These are phyloP conservation scores for Dasypogon diadema DNA, from an alignment of 2,888 invertebrate genomes.

Conservation along the genomic window DNA sequence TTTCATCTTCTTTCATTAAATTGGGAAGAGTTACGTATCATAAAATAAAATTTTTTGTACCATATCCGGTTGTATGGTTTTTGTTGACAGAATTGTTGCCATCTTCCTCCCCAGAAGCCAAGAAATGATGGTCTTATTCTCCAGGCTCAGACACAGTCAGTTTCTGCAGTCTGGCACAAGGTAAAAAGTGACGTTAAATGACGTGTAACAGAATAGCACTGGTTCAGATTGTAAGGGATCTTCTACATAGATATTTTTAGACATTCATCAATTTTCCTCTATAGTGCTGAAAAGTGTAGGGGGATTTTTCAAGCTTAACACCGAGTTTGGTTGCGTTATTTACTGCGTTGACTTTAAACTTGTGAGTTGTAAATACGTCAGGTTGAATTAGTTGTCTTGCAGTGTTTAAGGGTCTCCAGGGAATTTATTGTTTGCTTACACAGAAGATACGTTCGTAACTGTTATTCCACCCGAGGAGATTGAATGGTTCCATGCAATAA, in stretches of 20 bases:
- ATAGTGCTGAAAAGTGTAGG: background rate
- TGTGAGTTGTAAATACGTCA: background rate
- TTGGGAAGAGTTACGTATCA: constrained; percentile 11
- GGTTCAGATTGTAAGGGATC: background rate
- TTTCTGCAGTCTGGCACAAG: background rate
- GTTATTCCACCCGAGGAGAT: too few species aligned
- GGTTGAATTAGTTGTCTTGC: background rate
- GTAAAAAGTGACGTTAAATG: constrained; percentile 5
- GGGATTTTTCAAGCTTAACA: background rate
- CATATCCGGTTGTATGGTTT: constrained; percentile 35
- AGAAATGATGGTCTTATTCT: background rate
- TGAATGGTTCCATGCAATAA: too few species aligned
- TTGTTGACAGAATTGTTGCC: background rate
- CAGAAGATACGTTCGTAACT: too few species aligned
- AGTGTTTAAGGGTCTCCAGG: background rate
- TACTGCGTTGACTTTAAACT: background rate
- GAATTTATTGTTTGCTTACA: background rate
- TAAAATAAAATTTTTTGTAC: constrained; percentile 16
- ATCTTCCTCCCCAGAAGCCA: background rate
- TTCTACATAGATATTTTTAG: constrained; percentile 31
- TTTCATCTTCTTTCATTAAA: constrained; percentile 39
- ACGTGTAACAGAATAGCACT: constrained; percentile 17
- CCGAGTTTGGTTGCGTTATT: background rate
- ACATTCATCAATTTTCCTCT: background rate
- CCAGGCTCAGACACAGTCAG: background rate